Percentiles rank a stretch among this genome's conserved stretches.
Conservation (phyloP, 2,113 vertebrate species). For the Lonchura striata region DNA sequence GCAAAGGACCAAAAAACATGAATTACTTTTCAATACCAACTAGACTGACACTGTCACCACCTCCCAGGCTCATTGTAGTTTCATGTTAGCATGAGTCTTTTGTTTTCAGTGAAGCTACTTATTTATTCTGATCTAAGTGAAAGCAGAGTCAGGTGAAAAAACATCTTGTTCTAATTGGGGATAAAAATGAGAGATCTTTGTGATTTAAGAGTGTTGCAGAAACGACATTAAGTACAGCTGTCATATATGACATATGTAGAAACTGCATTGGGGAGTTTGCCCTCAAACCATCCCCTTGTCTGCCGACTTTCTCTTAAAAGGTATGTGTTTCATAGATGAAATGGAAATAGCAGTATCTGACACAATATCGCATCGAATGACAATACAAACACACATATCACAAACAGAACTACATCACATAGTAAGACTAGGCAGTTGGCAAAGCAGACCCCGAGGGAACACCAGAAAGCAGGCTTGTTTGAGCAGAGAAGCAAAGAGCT, state of each 20-base stretch:
- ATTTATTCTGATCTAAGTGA: slow-evolving; percentile 36
- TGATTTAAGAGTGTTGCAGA: not conserved
- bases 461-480: slow-evolving; percentile 32
- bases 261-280: slow-evolving; percentile 35
- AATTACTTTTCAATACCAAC: not conserved
- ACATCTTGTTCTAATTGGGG: slow-evolving; percentile 4
- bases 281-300: slow-evolving; percentile 47
- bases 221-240: slow-evolving; percentile 22
- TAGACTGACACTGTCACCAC: not conserved
- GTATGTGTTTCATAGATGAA: slow-evolving; percentile 31
- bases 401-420: slow-evolving; percentile 18
- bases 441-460: slow-evolving; percentile 47
- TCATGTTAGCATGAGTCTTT: not conserved
- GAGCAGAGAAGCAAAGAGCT: slow-evolving; percentile 45
- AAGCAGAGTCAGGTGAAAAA: slow-evolving; percentile 21
- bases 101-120: slow-evolving; percentile 13
- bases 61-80: not conserved
- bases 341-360: slow-evolving; percentile 46
- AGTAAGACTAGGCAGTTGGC: slow-evolving; percentile 25
- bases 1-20: not conserved
- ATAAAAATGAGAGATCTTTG: not conserved
- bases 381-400: slow-evolving; percentile 56
- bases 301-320: slow-evolving; percentile 49
- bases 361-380: slow-evolving; percentile 3
- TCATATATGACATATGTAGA: not conserved